Evolutionary conservation across 2,797 vertebrate genomes (phyloP), one percentile per base, ranked within the genome.

Genomic region (Sardinella longiceps): DNA sequence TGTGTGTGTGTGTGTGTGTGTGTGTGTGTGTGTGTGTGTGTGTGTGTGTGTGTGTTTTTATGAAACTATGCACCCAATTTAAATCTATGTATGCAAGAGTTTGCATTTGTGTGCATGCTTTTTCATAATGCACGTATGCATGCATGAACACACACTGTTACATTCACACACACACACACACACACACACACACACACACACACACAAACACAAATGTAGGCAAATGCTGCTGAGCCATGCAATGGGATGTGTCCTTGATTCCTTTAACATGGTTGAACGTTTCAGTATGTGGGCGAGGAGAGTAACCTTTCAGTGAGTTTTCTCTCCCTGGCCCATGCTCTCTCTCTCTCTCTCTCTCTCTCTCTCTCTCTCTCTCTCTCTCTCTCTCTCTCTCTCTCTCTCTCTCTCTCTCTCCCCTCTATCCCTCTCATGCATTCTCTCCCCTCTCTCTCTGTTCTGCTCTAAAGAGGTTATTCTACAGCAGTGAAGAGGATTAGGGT

Each of bases 401-500:
- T 58, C 10, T n/a, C 56, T 60, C 11, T 63, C n/a, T 60, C 20
- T 60, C 20, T 0, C 56, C 60, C 87, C 60, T 66, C 25, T 66
- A 5, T 30, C 10, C 11, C 60, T 30, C 60, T 30, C 60, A 28
- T 30, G n/a, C 60, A 28, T 25, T 66, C 60, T 66, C 25, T 66
- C 60, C 28, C 60, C 50, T 83, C 84, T 86, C 83, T 83, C 87
- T 89, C 88, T 86, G 87, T 91, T 90, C 88, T 90, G 88, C 91
- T 91, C 90, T 92, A 93, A 93, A 93, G 93, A 91, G 93, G 92
- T 92, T 94, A 94, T 82, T 86, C 74, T 85, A 86, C 91, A 92
- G 91, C 92, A 92, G 89, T 93, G 90, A 74, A 92, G 88, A 87
- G 83, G 88, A 91, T 91, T 91, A 90, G 90, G 66, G 33, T 74